Evolutionary conservation across 2,888 invertebrate species (phyloP).

Genomic region (Troides aeacus): DNA sequence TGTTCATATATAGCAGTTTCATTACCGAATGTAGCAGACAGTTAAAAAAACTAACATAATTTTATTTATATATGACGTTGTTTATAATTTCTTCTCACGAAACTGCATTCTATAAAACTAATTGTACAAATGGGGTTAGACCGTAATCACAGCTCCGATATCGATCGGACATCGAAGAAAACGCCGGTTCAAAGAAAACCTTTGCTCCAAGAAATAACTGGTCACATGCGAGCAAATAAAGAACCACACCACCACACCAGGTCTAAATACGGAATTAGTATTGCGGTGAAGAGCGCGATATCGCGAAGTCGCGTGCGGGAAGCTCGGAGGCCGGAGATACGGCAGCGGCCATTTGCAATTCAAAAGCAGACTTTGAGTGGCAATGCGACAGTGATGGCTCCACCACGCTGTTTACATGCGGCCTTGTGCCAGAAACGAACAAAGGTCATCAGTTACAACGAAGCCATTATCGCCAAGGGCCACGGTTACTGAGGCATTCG

Average conservation of each 20-base stretch:
- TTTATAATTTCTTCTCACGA: background rate
- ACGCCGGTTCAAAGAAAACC: background rate
- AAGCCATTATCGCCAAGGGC: background rate
- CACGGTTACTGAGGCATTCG: too few species aligned
- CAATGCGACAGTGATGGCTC: slow-evolving; percentile 47
- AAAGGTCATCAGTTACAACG: slow-evolving; percentile 23
- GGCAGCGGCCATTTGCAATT: slow-evolving; percentile 49
- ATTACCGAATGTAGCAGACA: too few species aligned
- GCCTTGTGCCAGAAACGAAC: slow-evolving; percentile 38
- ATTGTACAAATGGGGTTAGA: slow-evolving; percentile 20
- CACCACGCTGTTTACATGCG: slow-evolving; percentile 34
- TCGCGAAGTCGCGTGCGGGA: slow-evolving; percentile 52
- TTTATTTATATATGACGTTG: background rate
- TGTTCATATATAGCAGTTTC: too few species aligned
- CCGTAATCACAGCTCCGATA: slow-evolving; percentile 16
- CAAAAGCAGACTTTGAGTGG: slow-evolving; percentile 43
- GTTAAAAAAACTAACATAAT: too few species aligned
- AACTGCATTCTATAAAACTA: background rate
- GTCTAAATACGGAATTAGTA: slow-evolving; percentile 38
- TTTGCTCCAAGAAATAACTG: slow-evolving; percentile 3
- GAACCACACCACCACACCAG: slow-evolving; percentile 27
- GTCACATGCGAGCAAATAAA: background rate
- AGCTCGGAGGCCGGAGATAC: slow-evolving; percentile 46
- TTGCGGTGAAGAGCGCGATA: slow-evolving; percentile 46
- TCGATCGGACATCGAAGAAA: slow-evolving; percentile 5